These are phyloP conservation scores for Microhierax caerulescens DNA, from an alignment of 2,797 vertebrate genomes.

Conservation along the genomic window DNA sequence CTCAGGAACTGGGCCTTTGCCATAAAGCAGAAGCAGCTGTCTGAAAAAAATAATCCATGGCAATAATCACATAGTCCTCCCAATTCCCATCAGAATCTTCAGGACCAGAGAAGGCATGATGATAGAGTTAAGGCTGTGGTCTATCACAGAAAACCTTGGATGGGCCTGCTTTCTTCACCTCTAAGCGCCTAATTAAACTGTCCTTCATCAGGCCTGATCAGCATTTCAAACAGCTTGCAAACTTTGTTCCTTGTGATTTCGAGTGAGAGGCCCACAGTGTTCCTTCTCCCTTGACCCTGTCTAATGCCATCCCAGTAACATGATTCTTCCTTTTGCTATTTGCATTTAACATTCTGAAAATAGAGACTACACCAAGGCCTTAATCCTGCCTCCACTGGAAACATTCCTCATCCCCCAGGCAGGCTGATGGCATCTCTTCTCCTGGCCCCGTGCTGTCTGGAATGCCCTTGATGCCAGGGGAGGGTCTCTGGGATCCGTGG, in stretches of 20 bases:
- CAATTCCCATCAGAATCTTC: not conserved
- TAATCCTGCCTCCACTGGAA: constrained; percentile 46
- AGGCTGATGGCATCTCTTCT: not conserved
- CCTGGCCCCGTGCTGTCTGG: not conserved
- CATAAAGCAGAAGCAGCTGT: not conserved
- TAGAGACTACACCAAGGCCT: constrained; percentile 23
- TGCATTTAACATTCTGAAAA: constrained; percentile 33
- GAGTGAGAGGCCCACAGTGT: not conserved
- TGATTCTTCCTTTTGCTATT: not conserved
- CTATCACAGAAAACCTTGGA: not conserved
- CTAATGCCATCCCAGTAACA: not conserved
- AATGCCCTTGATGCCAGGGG: not conserved
- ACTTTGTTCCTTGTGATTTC: not conserved
- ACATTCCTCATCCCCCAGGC: constrained; percentile 28
- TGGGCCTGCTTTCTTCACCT: not conserved
- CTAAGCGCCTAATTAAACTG: not conserved
- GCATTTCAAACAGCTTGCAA: not conserved
- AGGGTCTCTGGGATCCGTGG: not conserved
- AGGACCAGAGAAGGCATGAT: not conserved
- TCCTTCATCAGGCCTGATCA: not conserved
- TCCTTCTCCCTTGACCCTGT: not conserved
- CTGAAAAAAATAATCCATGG: not conserved
- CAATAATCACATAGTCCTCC: not conserved
- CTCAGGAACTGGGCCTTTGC: not conserved
- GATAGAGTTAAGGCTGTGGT: not conserved